Base-by-base conservation (phyloP, 1,140 invertebrate genomes). In the Aricia agestis region DNA sequence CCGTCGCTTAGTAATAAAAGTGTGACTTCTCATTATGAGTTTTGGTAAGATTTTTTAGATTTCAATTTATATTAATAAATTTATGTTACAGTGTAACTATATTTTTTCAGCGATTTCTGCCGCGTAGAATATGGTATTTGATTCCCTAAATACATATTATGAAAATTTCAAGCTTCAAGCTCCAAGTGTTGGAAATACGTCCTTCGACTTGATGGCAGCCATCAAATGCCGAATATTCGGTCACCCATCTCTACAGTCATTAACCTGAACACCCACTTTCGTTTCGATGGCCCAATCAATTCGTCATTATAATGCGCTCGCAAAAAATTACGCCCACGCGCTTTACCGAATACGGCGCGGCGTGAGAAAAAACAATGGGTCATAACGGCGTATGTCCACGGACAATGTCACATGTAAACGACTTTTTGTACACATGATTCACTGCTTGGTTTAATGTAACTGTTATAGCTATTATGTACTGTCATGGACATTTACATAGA, bases 261-360 rank as follows among this genome's bases (percentile, higher is more conserved):
- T 85, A 83, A 79, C 77, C 76, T 72, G 77, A 69, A 81, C 80
- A 80, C 86, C 84, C 81, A 89, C 86, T 80, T 80, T 79, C 78
- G 79, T 84, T 89, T 77, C 75, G 76, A 82, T 82, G 82, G 75
- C 73, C 77, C 79, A 84, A 86, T 89, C 85, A 84, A 87, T 87
- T 78, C 82, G 82, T 89, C 85, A 87, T 87, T 83, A 89, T 79
- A 82, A 80, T 76, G 80, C 78, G 61, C 41, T 69, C 18, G 67
- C 61, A 66, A 65, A 63, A 85, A 81, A 72, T 75, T 69, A 79
- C 82, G 77, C 86, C 82, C 81, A 85, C 84, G 77, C 76, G 73
- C 66, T 72, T 77, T 71, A 68, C 76, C 82, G 78, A 84, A 84
- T 81, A 81, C 72, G 81, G 84, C 78, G 17, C 72, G 81, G 84